Evolutionary conservation across 2,888 invertebrate species (phyloP).

Genomic region (Galerucella calmariensis): DNA sequence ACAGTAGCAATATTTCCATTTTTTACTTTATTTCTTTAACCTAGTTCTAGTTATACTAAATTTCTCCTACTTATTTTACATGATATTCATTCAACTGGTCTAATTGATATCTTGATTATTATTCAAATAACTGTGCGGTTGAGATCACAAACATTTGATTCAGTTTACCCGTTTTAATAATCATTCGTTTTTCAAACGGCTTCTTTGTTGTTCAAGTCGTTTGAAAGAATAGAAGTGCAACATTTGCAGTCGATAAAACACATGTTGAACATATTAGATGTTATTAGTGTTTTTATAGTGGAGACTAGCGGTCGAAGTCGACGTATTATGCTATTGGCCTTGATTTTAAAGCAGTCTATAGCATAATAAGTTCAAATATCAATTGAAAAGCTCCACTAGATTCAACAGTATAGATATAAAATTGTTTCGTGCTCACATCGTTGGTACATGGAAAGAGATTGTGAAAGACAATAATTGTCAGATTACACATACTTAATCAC

Average conservation of each 20-base stretch:
- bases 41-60: no score
- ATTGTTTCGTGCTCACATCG: no score
- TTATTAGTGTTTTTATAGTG: not conserved
- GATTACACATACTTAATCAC: no score
- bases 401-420: no score
- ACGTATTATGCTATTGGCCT: not conserved
- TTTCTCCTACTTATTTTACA: no score
- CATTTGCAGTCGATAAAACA: constrained; percentile 8
- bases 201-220: constrained; percentile 3
- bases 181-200: not conserved
- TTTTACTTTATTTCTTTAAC: no score
- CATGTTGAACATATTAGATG: constrained; percentile 5
- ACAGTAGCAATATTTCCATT: no score
- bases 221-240: constrained; percentile 6
- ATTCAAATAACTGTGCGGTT: not conserved
- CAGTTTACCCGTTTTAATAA: constrained; percentile 5
- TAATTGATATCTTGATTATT: not conserved
- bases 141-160: not conserved
- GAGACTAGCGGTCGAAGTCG: not conserved
- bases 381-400: no score
- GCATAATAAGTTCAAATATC: no score
- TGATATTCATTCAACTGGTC: no score
- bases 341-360: not conserved
- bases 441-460: no score
- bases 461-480: no score